Evolutionary conservation across 2,888 invertebrate genomes (phyloP).

Genomic region (Oscheius onirici): DNA sequence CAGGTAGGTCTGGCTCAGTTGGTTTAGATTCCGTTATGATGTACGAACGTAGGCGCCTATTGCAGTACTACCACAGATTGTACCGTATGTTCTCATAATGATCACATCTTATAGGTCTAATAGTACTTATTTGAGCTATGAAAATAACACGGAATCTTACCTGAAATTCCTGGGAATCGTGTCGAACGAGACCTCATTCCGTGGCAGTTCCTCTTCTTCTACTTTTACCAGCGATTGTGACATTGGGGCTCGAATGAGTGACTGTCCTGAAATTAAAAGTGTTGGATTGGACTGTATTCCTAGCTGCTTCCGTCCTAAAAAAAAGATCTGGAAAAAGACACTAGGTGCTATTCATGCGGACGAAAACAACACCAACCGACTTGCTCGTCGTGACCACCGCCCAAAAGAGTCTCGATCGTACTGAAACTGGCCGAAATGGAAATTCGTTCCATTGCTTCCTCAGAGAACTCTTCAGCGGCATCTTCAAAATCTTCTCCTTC

Average conservation of each 20-base stretch:
- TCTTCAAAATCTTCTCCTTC: slow-evolving; percentile 28
- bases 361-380: slow-evolving; percentile 23
- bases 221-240: slow-evolving; percentile 31
- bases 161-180: neutral
- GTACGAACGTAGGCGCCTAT: too few species aligned
- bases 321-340: too few species aligned
- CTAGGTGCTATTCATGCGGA: neutral
- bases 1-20: too few species aligned
- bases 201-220: slow-evolving; percentile 30
- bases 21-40: too few species aligned
- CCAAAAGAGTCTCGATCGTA: slow-evolving; percentile 26
- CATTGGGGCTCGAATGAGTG: slow-evolving; percentile 24
- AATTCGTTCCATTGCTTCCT: slow-evolving; percentile 13
- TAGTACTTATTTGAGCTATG: neutral
- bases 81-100: too few species aligned
- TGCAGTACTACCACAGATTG: too few species aligned
- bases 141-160: neutral
- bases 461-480: slow-evolving; percentile 21
- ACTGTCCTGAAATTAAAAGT: slow-evolving; percentile 31
- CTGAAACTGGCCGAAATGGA: slow-evolving; percentile 23
- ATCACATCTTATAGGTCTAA: too few species aligned
- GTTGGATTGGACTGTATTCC: neutral
- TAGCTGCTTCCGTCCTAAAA: neutral
- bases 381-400: neutral
- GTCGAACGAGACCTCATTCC: neutral